Base-by-base conservation (phyloP, 2,113 vertebrate species). In the Takifugu bimaculatus region DNA sequence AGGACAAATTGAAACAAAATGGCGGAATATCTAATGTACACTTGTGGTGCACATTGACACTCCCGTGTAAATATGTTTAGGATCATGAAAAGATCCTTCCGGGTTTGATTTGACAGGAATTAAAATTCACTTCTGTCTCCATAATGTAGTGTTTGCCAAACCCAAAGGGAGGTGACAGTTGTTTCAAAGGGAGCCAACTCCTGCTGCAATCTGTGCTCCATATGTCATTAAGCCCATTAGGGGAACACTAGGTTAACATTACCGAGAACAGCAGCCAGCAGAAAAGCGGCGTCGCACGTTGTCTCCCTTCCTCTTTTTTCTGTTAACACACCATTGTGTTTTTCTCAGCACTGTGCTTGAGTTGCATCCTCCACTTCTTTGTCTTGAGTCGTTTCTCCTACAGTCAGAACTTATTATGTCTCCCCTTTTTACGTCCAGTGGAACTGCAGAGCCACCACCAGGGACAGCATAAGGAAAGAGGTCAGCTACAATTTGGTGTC, bases 181-280 rank as follows among this genome's bases (percentile, higher is more conserved):
- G 67, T 87, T 81, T 84, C 77, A 60, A 63, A 85, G 70, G 75
- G 58, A 77, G 74, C 57, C 13, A 20, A 13, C 74, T 58, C 68
- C 74, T 72, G 51, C 70, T 73, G 54, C 81, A 85, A 77, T 86
- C 78, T 85, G 82, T 75, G 72, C 71, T 75, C 81, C 84, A 84
- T 86, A 85, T 85, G 87, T 89, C 83, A 87, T 79, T 71, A 78
- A 74, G 75, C 51, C 81, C 78, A 81, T 83, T 80, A 84, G 76
- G 67, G 63, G 73, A 84, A 78, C 71, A 71, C 77, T 76, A 51
- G 63, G 60, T 83, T 81, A 80, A 79, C 77, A 71, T 70, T 80
- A 81, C 28, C 66, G 43, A 15, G 74, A 72, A 50, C 47, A 47
- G 57, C 65, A 77, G 42, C 58, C 64, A 55, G 62, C 75, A 83